phyloP scores from a whole-genome alignment of 2,888 invertebrate species.

The Sthenelais limicola region DNA sequence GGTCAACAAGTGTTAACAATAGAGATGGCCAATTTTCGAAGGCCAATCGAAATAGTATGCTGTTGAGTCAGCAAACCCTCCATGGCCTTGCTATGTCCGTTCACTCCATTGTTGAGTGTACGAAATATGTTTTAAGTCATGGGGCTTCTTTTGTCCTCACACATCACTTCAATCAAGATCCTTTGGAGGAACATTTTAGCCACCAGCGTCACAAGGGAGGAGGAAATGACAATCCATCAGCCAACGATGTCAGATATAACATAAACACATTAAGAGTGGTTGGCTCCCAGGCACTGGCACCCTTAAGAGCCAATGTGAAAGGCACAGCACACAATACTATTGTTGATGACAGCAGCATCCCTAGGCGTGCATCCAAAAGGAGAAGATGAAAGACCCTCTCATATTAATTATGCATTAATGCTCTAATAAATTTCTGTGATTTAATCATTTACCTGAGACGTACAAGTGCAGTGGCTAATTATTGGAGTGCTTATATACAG shows the following conservation, averaged over 20 bases:
- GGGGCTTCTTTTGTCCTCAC: slow-evolving; percentile 41
- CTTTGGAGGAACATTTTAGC: slow-evolving; percentile 49
- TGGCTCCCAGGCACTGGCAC: background rate
- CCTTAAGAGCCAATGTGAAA: too few species aligned
- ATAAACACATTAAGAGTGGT: background rate
- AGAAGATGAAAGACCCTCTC: too few species aligned
- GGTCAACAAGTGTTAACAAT: slow-evolving; percentile 38
- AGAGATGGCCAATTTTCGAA: slow-evolving; percentile 5
- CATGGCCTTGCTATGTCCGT: slow-evolving; percentile 44
- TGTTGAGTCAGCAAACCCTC: slow-evolving; percentile 44
- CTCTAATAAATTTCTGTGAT: too few species aligned
- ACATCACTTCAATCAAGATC: slow-evolving; percentile 45
- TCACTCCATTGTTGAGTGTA: slow-evolving; percentile 45
- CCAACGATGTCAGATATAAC: background rate
- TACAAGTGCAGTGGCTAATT: too few species aligned
- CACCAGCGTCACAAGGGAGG: slow-evolving; percentile 31
- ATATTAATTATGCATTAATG: too few species aligned
- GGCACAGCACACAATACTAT: too few species aligned
- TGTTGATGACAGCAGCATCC: too few species aligned
- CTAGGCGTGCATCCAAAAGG: too few species aligned
- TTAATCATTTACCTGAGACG: too few species aligned
- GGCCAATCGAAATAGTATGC: slow-evolving; percentile 31
- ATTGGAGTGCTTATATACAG: too few species aligned
- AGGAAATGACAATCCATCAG: background rate
- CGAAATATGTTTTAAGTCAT: slow-evolving; percentile 33